Evolutionary conservation across 2,797 vertebrate species (phyloP).

Genomic region (Agapornis canus): DNA sequence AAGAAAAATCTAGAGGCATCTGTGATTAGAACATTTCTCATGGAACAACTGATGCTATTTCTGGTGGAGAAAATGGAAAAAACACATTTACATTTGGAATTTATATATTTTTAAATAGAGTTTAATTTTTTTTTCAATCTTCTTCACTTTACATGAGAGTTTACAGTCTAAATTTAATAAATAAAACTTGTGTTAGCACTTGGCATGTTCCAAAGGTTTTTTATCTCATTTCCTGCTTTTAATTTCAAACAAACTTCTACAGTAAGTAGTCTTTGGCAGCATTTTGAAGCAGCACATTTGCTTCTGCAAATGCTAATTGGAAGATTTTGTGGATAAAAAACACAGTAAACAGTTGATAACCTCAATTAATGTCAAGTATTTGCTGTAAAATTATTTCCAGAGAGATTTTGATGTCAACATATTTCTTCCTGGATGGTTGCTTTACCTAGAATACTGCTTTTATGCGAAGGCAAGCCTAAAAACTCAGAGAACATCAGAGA

Average conservation of each 20-base stretch:
- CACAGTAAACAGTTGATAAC: constrained; percentile 5
- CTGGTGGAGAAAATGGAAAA: not conserved
- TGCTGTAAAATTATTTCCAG: not conserved
- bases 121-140: not conserved
- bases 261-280: constrained; percentile 5
- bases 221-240: constrained; percentile 36
- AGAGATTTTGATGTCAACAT: not conserved
- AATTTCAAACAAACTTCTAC: constrained; percentile 20
- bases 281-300: not conserved
- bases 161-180: not conserved
- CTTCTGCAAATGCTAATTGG: not conserved
- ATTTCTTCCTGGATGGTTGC: not conserved
- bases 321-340: not conserved
- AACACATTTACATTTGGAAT: not conserved
- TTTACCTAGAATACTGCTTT: not conserved
- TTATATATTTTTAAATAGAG: not conserved
- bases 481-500: not conserved
- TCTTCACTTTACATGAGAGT: not conserved
- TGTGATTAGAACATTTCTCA: not conserved
- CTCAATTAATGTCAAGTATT: not conserved
- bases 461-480: not conserved
- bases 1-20: not conserved
- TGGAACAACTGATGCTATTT: not conserved
- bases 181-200: not conserved
- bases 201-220: not conserved